Evolutionary conservation across 2,888 invertebrate genomes (phyloP).

Genomic region (Elaeidobius kamerunicus): DNA sequence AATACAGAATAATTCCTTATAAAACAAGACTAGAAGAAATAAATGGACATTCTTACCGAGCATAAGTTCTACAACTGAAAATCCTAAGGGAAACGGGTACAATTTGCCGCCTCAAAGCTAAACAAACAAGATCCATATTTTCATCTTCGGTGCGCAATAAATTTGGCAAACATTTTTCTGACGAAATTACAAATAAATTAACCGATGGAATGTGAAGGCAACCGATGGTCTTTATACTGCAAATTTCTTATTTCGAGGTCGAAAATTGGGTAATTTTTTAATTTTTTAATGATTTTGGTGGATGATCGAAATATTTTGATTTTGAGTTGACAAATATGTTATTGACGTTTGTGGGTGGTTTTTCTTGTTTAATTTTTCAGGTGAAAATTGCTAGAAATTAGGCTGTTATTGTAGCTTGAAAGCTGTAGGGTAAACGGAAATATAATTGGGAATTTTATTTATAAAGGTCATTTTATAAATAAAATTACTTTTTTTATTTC

Average conservation of each 20-base stretch:
- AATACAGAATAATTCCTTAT: neutral
- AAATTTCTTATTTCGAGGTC: neutral
- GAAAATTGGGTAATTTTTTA: neutral
- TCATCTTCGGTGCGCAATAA: conserved; percentile 40
- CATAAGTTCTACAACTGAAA: conserved; percentile 35
- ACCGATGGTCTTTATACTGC: neutral
- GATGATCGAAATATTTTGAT: too few relatives aligned
- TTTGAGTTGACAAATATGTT: neutral
- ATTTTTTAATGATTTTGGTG: neutral
- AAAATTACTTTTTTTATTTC: too few relatives aligned
- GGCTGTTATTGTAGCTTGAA: too few relatives aligned
- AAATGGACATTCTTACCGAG: too few relatives aligned
- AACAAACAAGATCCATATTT: conserved; percentile 43
- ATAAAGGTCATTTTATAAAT: too few relatives aligned
- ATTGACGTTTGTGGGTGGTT: too few relatives aligned
- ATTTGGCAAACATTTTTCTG: conserved; percentile 17
- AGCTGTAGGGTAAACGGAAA: too few relatives aligned
- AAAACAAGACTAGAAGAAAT: too few relatives aligned
- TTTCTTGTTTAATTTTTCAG: too few relatives aligned
- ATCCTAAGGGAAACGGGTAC: conserved; percentile 35
- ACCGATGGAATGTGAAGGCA: neutral
- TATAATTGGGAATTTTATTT: too few relatives aligned
- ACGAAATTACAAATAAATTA: neutral
- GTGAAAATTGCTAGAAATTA: too few relatives aligned
- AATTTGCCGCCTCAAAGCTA: conserved; percentile 35